Base-by-base conservation (phyloP, 2,113 vertebrate species). In the Tricholaema leucomelas region DNA sequence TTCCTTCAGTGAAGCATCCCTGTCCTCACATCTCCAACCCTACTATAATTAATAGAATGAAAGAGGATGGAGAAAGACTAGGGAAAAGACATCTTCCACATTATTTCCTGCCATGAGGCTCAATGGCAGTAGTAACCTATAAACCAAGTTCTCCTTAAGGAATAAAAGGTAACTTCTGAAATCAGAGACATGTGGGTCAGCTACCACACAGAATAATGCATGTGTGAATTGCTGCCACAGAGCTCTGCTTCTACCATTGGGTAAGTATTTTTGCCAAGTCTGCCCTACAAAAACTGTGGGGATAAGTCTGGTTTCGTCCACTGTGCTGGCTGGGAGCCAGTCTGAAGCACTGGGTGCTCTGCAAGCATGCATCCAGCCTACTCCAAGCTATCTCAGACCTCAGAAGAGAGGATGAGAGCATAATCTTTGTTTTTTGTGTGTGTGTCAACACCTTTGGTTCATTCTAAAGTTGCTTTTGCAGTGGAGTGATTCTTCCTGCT, bases 141-240 rank as follows among this genome's bases (percentile, higher is more conserved):
- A 71, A 80, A 38, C 15, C 52, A 25, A 64, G 15, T 11, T 77
- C 21, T 63, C 17, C 25, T 10, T 40, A 23, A 54, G 28, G 35
- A 61, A 2, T 12, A 59, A 59, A 70, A 70, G 5, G 36, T 31
- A 9, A 8, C 5, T 56, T 73, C 24, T 78, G 66, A 61, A 73
- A 73, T 36, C 24, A 35, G 40, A 48, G 33, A 7, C 2, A 0
- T 10, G 18, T 76, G 38, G 31, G 15, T 89, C 15, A 33, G 59
- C 40, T 70, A 6, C 33, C 6, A 15, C 63, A 60, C 56, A 60
- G 52, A 9, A 6, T 12, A 40, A 79, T 7, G 25, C 3, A 3
- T 0, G 0, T 54, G 23, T 65, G 42, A 65, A 8, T 30, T 65
- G 36, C 25, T 48, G 40, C 28, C 8, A 7, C 0, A 0, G 24